Percentiles rank a stretch among this genome's conserved stretches.
Evolutionary conservation across 1,140 invertebrate genomes (phyloP).

Genomic region (Argopecten irradians): DNA sequence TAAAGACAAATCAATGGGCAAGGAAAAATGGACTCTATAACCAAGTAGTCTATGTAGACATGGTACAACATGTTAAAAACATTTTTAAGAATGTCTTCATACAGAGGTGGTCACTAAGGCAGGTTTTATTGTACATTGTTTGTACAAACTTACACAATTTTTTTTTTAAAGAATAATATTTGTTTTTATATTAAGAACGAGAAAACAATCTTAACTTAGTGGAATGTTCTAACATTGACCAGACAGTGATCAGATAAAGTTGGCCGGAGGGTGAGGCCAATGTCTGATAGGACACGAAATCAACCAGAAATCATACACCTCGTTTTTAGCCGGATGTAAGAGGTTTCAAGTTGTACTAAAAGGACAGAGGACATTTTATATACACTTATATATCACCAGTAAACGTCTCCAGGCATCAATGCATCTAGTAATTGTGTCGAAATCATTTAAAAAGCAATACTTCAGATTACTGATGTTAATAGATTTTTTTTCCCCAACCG

Average conservation of each 20-base stretch:
- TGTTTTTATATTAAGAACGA: too few species aligned
- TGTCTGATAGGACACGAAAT: not conserved
- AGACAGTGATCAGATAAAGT: not conserved
- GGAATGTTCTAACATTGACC: not conserved
- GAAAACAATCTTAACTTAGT: too few species aligned
- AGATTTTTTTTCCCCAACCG: not conserved
- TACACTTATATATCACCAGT: slow-evolving; percentile 3
- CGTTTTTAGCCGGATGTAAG: slow-evolving; percentile 8
- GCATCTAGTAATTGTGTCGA: not conserved
- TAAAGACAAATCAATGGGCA: too few species aligned
- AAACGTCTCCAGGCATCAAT: not conserved
- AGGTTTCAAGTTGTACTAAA: not conserved
- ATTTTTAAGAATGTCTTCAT: too few species aligned
- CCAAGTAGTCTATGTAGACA: too few species aligned
- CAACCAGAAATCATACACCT: not conserved
- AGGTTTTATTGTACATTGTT: too few species aligned
- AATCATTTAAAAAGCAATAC: not conserved
- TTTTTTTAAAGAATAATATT: too few species aligned
- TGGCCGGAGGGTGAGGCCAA: not conserved
- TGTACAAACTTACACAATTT: too few species aligned
- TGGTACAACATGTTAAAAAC: too few species aligned
- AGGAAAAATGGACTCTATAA: too few species aligned
- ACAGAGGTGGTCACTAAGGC: too few species aligned
- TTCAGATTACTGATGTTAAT: not conserved
- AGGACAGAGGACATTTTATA: slow-evolving; percentile 10